phyloP scores from a whole-genome alignment of 2,888 invertebrate species.

The Endotricha flammealis region DNA sequence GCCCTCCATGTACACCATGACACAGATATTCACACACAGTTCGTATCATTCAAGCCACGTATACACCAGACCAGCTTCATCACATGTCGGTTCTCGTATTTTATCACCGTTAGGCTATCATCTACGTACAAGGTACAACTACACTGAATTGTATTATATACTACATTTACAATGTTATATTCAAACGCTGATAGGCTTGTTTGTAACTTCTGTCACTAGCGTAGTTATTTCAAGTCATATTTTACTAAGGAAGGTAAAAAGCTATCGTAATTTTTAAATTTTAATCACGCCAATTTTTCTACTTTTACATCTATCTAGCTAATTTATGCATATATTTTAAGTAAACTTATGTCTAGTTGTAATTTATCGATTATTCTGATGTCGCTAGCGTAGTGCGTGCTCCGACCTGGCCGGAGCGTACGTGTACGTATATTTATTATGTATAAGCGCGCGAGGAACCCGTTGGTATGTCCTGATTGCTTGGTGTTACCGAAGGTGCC shows the following conservation, averaged over 20 bases:
- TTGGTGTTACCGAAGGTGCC: conserved; percentile 89
- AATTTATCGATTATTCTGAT: conserved; percentile 28
- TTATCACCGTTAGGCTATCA: conserved; percentile 26
- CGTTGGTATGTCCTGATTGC: conserved; percentile 68
- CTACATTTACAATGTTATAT: conserved; percentile 31
- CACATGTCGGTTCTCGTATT: conserved; percentile 35
- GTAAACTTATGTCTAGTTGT: conserved; percentile 39
- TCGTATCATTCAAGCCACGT: conserved; percentile 50
- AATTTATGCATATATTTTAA: conserved; percentile 50
- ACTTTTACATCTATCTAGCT: conserved; percentile 54
- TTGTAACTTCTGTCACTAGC: conserved; percentile 58
- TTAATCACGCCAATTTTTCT: conserved; percentile 59
- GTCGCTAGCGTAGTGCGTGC: conserved; percentile 44
- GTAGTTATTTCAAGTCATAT: conserved; percentile 54
- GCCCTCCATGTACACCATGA: conserved; percentile 63
- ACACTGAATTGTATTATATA: conserved; percentile 42
- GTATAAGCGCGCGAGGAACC: conserved; percentile 41
- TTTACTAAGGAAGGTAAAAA: conserved; percentile 46
- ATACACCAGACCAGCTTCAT: conserved; percentile 44
- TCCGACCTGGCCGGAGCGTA: conserved; percentile 36
- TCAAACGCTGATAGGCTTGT: conserved; percentile 56
- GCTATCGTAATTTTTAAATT: conserved; percentile 45
- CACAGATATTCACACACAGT: conserved; percentile 46
- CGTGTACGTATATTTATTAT: conserved; percentile 54
- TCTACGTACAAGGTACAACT: conserved; percentile 31